A percentile compares a stretch with the other conserved stretches of the same genome.
Evolutionary conservation across 2,797 vertebrate genomes (phyloP).

Genomic region (Clamator glandarius): DNA sequence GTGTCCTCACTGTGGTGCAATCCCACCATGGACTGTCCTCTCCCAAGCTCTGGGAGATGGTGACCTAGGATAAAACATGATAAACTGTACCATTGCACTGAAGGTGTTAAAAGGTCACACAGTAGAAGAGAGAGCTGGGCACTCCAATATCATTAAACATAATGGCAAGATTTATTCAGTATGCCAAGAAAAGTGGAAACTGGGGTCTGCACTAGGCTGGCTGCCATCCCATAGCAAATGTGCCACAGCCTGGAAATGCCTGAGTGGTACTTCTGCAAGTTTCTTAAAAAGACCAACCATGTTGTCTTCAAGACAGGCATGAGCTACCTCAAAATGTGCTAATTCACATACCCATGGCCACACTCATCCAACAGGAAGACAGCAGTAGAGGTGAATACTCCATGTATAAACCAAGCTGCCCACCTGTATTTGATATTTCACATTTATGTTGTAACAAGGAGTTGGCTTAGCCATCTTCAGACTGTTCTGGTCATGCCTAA

Average conservation of each 20-base stretch:
- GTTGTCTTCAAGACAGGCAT: neutral
- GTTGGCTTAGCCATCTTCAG: neutral
- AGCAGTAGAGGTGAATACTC: neutral
- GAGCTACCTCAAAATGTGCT: neutral
- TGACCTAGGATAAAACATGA: neutral
- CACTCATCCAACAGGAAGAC: neutral
- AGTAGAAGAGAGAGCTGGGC: neutral
- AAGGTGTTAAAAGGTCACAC: neutral
- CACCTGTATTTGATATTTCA: neutral
- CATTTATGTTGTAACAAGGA: neutral
- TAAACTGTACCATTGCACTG: neutral
- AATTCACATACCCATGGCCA: neutral
- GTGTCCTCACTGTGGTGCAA: neutral
- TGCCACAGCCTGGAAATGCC: too few species aligned
- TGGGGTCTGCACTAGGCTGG: too few species aligned
- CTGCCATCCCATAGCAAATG: too few species aligned
- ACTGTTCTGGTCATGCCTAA: neutral
- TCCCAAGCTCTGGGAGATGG: neutral
- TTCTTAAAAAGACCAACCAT: neutral
- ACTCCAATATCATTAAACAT: neutral
- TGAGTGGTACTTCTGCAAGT: neutral
- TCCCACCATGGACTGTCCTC: neutral
- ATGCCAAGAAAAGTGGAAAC: neutral
- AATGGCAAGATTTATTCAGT: neutral
- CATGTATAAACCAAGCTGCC: neutral